Percentiles rank a stretch among this genome's conserved stretches.
Conservation (phyloP, 2,113 vertebrate genomes). For the Colistium nudipinnis region DNA sequence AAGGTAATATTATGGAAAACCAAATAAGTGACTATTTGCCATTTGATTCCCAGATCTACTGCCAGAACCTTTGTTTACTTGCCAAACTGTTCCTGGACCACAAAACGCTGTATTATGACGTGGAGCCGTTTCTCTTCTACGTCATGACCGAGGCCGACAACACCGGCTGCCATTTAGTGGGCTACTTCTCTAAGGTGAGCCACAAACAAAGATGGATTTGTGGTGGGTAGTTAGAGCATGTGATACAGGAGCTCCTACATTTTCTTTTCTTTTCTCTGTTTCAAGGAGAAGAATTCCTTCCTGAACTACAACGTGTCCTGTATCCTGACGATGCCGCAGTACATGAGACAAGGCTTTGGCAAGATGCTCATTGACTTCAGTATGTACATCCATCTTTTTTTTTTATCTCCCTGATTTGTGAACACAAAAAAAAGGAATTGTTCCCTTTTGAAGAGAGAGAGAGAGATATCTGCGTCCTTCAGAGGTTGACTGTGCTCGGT, state of each 20-base stretch:
- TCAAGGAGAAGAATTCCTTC: conserved; percentile 98
- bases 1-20: neutral
- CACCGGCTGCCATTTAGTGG: conserved; percentile 97
- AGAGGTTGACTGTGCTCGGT: too few species aligned
- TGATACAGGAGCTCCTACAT: neutral
- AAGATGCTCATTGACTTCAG: conserved; percentile 99
- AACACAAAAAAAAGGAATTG: neutral
- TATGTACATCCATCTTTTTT: conserved; percentile 76
- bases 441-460: too few species aligned
- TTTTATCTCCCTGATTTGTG: neutral
- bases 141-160: conserved; percentile 99
- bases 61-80: conserved; percentile 97
- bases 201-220: neutral
- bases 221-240: neutral
- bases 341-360: conserved; percentile 98
- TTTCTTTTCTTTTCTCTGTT: conserved; percentile 1
- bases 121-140: conserved; percentile 99
- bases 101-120: conserved; percentile 98
- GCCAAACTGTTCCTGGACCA: conserved; percentile 99
- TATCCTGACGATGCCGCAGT: conserved; percentile 99
- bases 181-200: conserved; percentile 97
- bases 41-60: conserved; percentile 88
- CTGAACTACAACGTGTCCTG: conserved; percentile 99
- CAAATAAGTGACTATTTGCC: neutral
- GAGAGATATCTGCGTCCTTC: too few species aligned